phyloP scores from a whole-genome alignment of 2,113 vertebrate genomes.

The Antechinus flavipes region DNA sequence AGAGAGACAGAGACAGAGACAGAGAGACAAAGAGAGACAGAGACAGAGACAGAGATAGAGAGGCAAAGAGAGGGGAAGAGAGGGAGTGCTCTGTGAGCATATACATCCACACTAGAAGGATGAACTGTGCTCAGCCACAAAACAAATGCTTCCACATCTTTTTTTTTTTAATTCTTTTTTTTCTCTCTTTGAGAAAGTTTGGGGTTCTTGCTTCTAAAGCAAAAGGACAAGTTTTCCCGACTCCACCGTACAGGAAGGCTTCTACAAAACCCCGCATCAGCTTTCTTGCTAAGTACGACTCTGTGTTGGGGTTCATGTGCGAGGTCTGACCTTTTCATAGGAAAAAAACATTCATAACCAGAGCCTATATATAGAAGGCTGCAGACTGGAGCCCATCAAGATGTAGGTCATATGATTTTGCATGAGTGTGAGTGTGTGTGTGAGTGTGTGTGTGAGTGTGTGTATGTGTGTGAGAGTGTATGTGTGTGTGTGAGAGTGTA shows the following conservation, averaged over 20 bases:
- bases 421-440: conserved; percentile 22
- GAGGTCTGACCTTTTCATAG: conserved; percentile 86
- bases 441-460: conserved; percentile 18
- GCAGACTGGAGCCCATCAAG: conserved; percentile 84
- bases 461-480: too few species aligned
- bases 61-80: too few species aligned
- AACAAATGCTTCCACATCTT: conserved; percentile 64
- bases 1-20: too few species aligned
- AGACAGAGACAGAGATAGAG: too few species aligned
- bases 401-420: conserved; percentile 83
- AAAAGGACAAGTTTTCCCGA: conserved; percentile 35
- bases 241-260: conserved; percentile 64
- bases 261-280: conserved; percentile 79
- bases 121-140: conserved; percentile 37
- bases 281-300: conserved; percentile 81
- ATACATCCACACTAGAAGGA: not conserved
- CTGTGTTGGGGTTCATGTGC: conserved; percentile 81
- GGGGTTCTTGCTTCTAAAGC: conserved; percentile 76
- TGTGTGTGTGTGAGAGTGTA: too few species aligned
- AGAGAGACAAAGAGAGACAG: too few species aligned
- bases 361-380: conserved; percentile 86
- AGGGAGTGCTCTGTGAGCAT: too few species aligned
- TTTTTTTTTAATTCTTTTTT: conserved; percentile 60
- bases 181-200: conserved; percentile 74
- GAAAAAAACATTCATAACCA: conserved; percentile 88